phyloP scores from a whole-genome alignment of 2,797 vertebrate genomes.

The Remorina albescens region DNA sequence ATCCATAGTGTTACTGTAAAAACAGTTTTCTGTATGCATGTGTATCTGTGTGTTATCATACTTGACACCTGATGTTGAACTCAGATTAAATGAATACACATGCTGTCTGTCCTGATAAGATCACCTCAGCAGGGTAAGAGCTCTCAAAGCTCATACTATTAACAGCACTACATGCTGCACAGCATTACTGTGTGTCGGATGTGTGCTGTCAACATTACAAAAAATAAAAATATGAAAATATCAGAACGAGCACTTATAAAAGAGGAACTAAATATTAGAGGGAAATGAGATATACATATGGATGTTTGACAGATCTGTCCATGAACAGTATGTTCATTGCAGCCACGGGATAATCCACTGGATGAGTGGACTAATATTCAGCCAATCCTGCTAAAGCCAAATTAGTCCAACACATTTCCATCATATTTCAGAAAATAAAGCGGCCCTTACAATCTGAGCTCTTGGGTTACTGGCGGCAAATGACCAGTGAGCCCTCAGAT shows the following conservation, averaged over 20 bases:
- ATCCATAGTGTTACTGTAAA: constrained; percentile 33
- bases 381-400: constrained; percentile 83
- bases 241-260: constrained; percentile 10
- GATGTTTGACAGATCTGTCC: constrained; percentile 57
- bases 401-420: constrained; percentile 83
- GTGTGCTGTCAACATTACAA: constrained; percentile 32
- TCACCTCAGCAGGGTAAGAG: constrained; percentile 62
- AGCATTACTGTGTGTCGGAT: constrained; percentile 38
- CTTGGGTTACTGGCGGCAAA: constrained; percentile 68
- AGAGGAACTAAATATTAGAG: constrained; percentile 30
- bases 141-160: constrained; percentile 66
- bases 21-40: constrained; percentile 32
- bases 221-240: constrained; percentile 14
- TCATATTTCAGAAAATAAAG: constrained; percentile 76
- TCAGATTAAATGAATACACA: constrained; percentile 72
- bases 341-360: constrained; percentile 71
- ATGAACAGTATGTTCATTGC: constrained; percentile 61
- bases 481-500: constrained; percentile 77
- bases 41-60: constrained; percentile 51
- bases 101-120: constrained; percentile 69
- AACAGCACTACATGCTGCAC: constrained; percentile 46
- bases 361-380: constrained; percentile 82
- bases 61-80: constrained; percentile 71
- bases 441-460: constrained; percentile 71
- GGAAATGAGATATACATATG: constrained; percentile 29